Evolutionary conservation across 1,140 invertebrate species (phyloP), one percentile per base, ranked within the genome.

Genomic region (Ceratina japonica): DNA sequence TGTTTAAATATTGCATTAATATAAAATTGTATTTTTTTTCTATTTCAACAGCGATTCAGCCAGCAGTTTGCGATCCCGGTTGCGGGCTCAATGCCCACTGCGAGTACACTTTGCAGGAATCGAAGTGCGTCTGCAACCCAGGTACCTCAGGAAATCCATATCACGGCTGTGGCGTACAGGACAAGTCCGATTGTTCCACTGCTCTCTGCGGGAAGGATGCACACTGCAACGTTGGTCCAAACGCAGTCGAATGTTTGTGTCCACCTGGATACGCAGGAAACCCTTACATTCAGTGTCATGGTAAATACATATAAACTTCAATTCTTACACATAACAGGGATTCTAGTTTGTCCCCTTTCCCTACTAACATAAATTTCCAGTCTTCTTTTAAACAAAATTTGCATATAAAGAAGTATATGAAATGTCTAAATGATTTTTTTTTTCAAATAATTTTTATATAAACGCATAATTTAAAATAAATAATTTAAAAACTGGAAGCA

Each of bases 91-190:
- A 97, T 90, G 96, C 97, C 15, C 97, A 98, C 88, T 98, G 97
- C 89, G 95, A 97, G 86, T 98, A 98, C 87, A 95, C 95, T 18
- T 63, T 93, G 15, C 92, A 93, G 24, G 94, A 93, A 52, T 97
- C 96, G 74, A 94, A 95, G 80, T 98, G 97, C 85, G 95, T 96
- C 80, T 98, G 97, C 87, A 95, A 98, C 90, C 94, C 95, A 64
- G 97, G 96, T 15, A 97, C 95, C 3, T 95, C 92, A 75, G 97
- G 97, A 73, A 98, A 98, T 93, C 97, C 97, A 8, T 98, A 98
- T 89, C 94, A 95, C 77, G 95, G 95, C 24, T 98, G 97, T 89
- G 94, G 94, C 1, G 91, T 94, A 51, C 94, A 96, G 83, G 93
- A 94, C 81, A 95, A 95, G 86, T 95, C 94, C 73, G 94, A 95